These are phyloP conservation scores for Emys orbicularis DNA, from an alignment of 2,797 vertebrate genomes.

Conservation along the genomic window DNA sequence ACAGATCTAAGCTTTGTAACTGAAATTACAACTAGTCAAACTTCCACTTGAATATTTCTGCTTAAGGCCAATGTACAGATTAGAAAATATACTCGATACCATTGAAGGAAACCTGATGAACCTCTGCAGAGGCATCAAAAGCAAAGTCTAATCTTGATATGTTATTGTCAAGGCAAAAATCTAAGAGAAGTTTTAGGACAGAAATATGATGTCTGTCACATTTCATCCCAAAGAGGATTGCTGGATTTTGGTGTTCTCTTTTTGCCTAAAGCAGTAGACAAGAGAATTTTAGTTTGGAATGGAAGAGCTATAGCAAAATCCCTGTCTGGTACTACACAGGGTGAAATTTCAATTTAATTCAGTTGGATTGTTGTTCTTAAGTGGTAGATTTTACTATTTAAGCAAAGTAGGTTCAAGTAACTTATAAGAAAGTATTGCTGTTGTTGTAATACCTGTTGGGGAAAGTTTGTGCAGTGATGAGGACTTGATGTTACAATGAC, in stretches of 20 bases:
- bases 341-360: slow-evolving; percentile 59
- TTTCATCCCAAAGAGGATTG: background rate
- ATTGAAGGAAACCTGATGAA: background rate
- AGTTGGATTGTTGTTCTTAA: slow-evolving; percentile 29
- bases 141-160: background rate
- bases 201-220: background rate
- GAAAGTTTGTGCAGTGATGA: slow-evolving; percentile 76
- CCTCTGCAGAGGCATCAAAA: slow-evolving; percentile 8
- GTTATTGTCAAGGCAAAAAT: background rate
- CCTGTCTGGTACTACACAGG: background rate
- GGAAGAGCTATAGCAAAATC: background rate
- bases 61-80: background rate
- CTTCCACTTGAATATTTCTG: background rate
- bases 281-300: background rate
- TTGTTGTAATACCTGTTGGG: slow-evolving; percentile 83
- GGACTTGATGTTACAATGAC: slow-evolving; percentile 76
- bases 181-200: background rate
- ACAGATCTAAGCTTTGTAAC: slow-evolving; percentile 23
- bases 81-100: background rate
- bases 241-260: slow-evolving; percentile 32
- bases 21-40: background rate
- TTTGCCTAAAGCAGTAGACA: background rate
- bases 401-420: slow-evolving; percentile 84
- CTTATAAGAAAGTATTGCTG: slow-evolving; percentile 86
- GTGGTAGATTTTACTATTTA: slow-evolving; percentile 73